phyloP scores from a whole-genome alignment of 2,888 invertebrate genomes.

The Rotaria macrura region DNA sequence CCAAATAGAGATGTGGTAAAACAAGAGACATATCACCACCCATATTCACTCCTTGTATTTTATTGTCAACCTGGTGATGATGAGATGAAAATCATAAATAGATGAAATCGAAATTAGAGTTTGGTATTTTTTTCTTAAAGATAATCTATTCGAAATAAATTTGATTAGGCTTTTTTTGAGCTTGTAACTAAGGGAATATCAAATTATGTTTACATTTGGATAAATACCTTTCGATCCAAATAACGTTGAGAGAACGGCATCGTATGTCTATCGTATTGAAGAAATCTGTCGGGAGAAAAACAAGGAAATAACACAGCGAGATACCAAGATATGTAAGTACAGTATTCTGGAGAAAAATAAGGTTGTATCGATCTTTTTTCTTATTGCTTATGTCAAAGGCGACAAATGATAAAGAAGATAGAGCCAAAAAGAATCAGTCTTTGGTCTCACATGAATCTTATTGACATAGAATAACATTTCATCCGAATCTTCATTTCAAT shows the following conservation, averaged over 20 bases:
- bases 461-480: background rate
- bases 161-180: background rate
- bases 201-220: background rate
- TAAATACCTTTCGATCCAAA: background rate
- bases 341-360: background rate
- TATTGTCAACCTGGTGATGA: background rate
- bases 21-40: background rate
- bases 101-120: background rate
- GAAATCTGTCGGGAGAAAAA: background rate
- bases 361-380: background rate
- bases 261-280: background rate
- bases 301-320: background rate
- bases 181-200: background rate
- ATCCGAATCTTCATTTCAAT: background rate
- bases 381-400: background rate
- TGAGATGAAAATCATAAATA: background rate
- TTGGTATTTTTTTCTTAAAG: too few relatives aligned
- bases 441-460: background rate
- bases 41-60: background rate
- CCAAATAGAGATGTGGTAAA: background rate
- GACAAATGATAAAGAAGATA: background rate
- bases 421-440: background rate
- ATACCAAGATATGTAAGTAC: background rate
- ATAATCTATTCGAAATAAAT: background rate
- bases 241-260: conserved; percentile 6